These are phyloP conservation scores for Copidosoma aretas DNA, from an alignment of 2,888 invertebrate genomes.

Conservation along the genomic window DNA sequence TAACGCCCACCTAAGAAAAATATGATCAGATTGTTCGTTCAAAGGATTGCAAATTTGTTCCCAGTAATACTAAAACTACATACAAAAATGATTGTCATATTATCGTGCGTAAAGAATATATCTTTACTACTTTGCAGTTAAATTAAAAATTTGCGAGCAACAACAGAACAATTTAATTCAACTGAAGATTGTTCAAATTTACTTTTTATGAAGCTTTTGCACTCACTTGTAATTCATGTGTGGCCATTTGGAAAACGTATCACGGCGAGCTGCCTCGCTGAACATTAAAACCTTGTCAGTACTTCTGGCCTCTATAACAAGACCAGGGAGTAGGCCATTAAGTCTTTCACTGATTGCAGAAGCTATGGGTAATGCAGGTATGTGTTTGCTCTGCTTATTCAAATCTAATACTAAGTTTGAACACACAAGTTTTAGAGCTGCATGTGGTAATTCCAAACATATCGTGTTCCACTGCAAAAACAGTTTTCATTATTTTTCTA, in stretches of 20 bases:
- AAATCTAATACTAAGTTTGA: constrained; percentile 82
- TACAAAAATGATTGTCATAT: no score
- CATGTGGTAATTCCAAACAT: constrained; percentile 80
- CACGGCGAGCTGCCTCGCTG: constrained; percentile 87
- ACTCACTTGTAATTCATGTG: constrained; percentile 94
- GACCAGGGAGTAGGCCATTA: constrained; percentile 74
- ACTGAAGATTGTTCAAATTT: neutral
- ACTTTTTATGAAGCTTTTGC: neutral
- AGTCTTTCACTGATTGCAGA: constrained; percentile 88
- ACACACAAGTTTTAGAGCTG: constrained; percentile 80
- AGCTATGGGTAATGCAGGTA: constrained; percentile 86
- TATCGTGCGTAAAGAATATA: no score
- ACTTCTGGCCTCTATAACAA: constrained; percentile 62
- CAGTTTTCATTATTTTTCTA: no score
- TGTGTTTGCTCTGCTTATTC: constrained; percentile 80
- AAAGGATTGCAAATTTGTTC: no score
- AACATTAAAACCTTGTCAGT: constrained; percentile 77
- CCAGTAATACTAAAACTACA: no score
- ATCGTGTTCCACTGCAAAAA: constrained; percentile 87
- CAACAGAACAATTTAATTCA: neutral
- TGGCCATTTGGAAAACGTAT: constrained; percentile 94
- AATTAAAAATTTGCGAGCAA: constrained; percentile 5
- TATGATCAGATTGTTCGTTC: no score
- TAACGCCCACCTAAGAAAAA: constrained; percentile 81
- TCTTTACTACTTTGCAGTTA: no score